Evolutionary conservation across 1,140 invertebrate species (phyloP).

Genomic region (Drosophila sulfurigaster): DNA sequence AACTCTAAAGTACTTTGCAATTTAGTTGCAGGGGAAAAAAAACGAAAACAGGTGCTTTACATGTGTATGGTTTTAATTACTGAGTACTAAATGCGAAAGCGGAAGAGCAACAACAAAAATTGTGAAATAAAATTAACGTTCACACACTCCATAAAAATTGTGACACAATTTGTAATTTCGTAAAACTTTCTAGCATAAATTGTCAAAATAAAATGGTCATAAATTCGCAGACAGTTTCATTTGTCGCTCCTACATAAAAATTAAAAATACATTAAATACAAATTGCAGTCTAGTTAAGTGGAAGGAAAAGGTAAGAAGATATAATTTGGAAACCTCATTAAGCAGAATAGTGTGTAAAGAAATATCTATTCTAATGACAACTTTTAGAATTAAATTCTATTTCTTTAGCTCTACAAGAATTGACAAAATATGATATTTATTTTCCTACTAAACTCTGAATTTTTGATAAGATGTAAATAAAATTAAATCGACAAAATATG

Average conservation of each 20-base stretch:
- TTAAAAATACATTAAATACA: constrained; percentile 12
- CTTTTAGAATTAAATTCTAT: background rate
- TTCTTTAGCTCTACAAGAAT: background rate
- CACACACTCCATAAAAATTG: background rate
- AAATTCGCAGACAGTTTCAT: background rate
- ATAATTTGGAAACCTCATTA: background rate
- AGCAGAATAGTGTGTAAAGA: background rate
- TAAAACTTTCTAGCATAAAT: constrained; percentile 5
- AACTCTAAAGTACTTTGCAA: background rate
- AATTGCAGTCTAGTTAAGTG: background rate
- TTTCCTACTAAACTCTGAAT: no score
- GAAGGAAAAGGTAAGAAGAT: background rate
- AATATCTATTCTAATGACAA: background rate
- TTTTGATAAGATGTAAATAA: constrained; percentile 9
- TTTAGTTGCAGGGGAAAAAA: background rate
- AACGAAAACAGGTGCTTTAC: constrained; percentile 8
- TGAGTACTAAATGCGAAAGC: background rate
- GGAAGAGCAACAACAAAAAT: background rate
- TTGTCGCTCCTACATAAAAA: background rate
- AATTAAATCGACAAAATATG: constrained; percentile 16
- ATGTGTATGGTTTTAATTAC: constrained; percentile 23
- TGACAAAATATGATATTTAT: background rate
- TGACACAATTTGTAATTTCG: background rate
- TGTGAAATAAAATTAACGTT: background rate
- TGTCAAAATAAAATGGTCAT: constrained; percentile 14